These are phyloP conservation scores for Lateolabrax maculatus DNA, from an alignment of 2,797 vertebrate genomes.

Conservation along the genomic window DNA sequence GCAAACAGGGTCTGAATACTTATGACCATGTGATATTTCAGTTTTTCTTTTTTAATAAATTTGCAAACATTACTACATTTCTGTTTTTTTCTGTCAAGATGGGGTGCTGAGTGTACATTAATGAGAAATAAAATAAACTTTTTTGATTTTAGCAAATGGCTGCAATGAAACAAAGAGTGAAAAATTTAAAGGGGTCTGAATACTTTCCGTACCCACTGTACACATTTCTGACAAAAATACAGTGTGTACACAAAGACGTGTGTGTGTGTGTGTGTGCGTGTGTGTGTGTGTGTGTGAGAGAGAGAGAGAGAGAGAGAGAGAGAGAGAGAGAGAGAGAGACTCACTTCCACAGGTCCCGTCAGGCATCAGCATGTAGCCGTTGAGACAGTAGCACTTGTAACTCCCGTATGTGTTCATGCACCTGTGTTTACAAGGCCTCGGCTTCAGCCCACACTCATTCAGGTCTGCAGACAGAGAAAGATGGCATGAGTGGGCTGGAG, in stretches of 20 bases:
- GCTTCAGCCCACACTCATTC: conserved; percentile 97
- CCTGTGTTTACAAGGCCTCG: conserved; percentile 94
- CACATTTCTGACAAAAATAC: conserved; percentile 18
- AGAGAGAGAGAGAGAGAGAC: conserved; percentile 41
- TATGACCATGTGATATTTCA: too few relatives aligned
- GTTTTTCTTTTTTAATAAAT: too few relatives aligned
- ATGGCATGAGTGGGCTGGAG: conserved; percentile 31
- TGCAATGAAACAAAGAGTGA: too few relatives aligned
- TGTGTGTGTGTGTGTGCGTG: conserved; percentile 17
- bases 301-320: too few relatives aligned
- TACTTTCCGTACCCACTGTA: too few relatives aligned
- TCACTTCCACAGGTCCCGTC: conserved; percentile 96
- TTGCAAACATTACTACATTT: too few relatives aligned
- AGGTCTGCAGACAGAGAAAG: conserved; percentile 87
- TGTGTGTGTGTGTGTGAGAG: conserved; percentile 1
- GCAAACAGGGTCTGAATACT: too few relatives aligned
- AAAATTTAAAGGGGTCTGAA: too few relatives aligned
- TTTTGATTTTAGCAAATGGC: too few relatives aligned
- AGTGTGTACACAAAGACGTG: neutral
- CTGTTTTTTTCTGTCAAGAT: too few relatives aligned
- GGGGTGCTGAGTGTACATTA: too few relatives aligned
- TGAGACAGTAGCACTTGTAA: conserved; percentile 98
- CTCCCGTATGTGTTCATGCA: conserved; percentile 98
- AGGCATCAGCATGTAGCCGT: conserved; percentile 93
- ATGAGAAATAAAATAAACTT: too few relatives aligned